Evolutionary conservation across 2,113 vertebrate species (phyloP).

Genomic region (Patagioenas fasciata): DNA sequence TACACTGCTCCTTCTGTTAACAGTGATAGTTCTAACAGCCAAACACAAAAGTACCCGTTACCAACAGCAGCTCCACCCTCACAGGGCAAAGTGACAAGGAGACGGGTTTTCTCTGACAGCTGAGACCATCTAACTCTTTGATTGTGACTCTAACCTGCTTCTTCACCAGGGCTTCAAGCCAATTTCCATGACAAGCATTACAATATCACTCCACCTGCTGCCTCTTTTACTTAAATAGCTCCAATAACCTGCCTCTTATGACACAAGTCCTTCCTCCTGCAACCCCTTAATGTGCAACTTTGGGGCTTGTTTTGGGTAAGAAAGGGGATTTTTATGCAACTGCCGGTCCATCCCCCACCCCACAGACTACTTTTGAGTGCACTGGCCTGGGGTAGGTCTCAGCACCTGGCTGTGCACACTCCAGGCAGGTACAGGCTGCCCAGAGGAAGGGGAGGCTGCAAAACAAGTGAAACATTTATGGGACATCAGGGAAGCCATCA

Average conservation of each 20-base stretch:
- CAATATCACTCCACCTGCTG: fast-evolving
- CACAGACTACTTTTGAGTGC: fast-evolving
- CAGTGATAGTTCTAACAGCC: background rate
- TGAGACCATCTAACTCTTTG: background rate
- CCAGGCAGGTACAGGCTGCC: background rate
- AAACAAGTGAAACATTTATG: background rate
- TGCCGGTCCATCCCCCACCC: fast-evolving
- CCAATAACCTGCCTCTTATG: fast-evolving
- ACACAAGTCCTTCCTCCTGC: fast-evolving
- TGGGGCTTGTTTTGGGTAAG: background rate
- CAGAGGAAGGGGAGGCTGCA: background rate
- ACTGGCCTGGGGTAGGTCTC: background rate
- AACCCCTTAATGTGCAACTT: background rate
- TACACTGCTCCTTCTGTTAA: fast-evolving
- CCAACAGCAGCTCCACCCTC: background rate
- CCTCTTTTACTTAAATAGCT: background rate
- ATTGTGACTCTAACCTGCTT: background rate
- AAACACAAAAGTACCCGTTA: background rate
- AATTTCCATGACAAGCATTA: background rate
- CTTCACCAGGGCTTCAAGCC: background rate
- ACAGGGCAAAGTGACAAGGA: background rate
- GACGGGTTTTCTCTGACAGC: background rate
- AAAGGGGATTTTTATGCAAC: background rate
- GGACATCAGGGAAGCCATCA: background rate
- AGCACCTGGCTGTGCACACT: background rate